phyloP scores from a whole-genome alignment of 2,888 invertebrate species.

The Linnaemya tessellans region DNA sequence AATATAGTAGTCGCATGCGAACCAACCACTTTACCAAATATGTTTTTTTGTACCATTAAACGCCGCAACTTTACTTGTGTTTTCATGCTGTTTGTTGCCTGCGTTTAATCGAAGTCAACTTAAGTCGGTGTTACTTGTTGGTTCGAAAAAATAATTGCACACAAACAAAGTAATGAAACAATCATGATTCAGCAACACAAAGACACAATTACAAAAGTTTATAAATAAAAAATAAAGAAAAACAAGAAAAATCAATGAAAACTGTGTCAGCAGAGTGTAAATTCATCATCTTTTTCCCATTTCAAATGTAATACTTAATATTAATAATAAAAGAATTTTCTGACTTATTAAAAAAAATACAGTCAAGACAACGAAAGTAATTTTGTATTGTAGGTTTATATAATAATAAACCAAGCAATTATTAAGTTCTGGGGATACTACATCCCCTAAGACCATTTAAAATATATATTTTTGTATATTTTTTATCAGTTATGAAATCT shows the following conservation, averaged over 20 bases:
- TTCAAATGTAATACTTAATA: not conserved
- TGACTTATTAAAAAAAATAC: too few relatives aligned
- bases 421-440: too few relatives aligned
- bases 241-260: constrained; percentile 62
- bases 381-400: too few relatives aligned
- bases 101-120: not conserved
- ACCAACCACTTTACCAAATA: too few relatives aligned
- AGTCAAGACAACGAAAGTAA: too few relatives aligned
- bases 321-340: too few relatives aligned
- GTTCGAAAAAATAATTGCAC: constrained; percentile 46
- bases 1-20: too few relatives aligned
- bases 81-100: constrained; percentile 5
- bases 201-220: not conserved
- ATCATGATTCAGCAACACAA: constrained; percentile 32
- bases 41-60: too few relatives aligned
- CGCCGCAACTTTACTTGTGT: not conserved
- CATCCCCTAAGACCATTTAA: too few relatives aligned
- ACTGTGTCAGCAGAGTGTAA: constrained; percentile 46
- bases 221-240: constrained; percentile 4
- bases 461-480: too few relatives aligned
- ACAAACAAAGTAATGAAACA: constrained; percentile 39
- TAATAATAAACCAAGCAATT: too few relatives aligned
- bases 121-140: constrained; percentile 51
- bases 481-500: too few relatives aligned
- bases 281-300: constrained; percentile 8